Percentiles rank a stretch among this genome's conserved stretches.
These are phyloP conservation scores for Tigriopus japonicus DNA, from an alignment of 1,140 invertebrate species.

Conservation along the genomic window DNA sequence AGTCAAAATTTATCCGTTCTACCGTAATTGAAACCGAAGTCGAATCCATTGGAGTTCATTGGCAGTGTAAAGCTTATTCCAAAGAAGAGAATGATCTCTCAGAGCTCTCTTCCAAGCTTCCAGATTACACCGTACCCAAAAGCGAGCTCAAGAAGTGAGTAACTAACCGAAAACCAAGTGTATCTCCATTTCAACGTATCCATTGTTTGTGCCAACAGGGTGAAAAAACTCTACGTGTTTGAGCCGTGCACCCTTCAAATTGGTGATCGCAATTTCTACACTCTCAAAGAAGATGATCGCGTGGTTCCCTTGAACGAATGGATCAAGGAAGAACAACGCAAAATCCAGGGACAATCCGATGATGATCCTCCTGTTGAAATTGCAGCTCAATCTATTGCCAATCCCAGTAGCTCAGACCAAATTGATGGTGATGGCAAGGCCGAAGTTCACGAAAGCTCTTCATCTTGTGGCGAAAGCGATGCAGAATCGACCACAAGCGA, in stretches of 20 bases:
- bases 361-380: not conserved
- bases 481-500: conserved; percentile 8
- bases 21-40: conserved; percentile 42
- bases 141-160: not conserved
- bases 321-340: conserved; percentile 22
- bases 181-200: not conserved
- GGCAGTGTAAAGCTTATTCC: conserved; percentile 54
- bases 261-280: conserved; percentile 55
- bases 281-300: conserved; percentile 36
- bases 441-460: not conserved
- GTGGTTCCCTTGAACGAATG: conserved; percentile 36
- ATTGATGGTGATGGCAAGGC: not conserved
- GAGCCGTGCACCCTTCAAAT: conserved; percentile 72
- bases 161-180: not conserved
- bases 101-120: not conserved
- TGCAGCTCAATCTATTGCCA: not conserved
- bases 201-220: conserved; percentile 23
- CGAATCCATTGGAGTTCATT: conserved; percentile 47
- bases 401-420: no score
- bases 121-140: not conserved
- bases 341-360: not conserved
- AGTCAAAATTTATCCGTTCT: conserved; percentile 31
- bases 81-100: conserved; percentile 22
- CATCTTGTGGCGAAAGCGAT: not conserved
- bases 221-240: conserved; percentile 62